A percentile compares a stretch with the other conserved stretches of the same genome.
phyloP scores from a whole-genome alignment of 23 tunicate genomes.

The Ascidia mentula region DNA sequence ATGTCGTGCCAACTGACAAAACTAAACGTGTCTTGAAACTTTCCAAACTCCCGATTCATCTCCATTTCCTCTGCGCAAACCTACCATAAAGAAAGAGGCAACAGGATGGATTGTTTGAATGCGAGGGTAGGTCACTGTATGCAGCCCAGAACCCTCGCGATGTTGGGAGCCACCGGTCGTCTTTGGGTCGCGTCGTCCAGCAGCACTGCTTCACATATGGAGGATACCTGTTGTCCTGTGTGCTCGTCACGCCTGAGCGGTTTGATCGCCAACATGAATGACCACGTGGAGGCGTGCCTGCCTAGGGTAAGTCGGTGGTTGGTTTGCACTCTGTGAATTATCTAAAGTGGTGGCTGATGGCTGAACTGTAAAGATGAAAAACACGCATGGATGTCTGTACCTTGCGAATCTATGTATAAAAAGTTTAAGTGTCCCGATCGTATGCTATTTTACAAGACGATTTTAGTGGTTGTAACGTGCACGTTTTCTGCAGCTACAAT shows the following conservation, averaged over 20 bases:
- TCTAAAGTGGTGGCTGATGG: too few species aligned
- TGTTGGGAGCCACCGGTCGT: not conserved
- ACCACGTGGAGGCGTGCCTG: constrained; percentile 36
- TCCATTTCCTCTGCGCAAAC: constrained; percentile 26
- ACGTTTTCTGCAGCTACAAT: too few species aligned
- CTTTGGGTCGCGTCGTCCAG: constrained; percentile 11
- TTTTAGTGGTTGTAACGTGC: too few species aligned
- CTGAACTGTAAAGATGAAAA: too few species aligned
- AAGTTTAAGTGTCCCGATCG: too few species aligned
- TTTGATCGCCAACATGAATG: constrained; percentile 23
- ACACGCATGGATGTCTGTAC: too few species aligned
- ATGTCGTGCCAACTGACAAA: too few species aligned
- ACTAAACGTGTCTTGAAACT: too few species aligned
- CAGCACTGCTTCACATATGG: not conserved
- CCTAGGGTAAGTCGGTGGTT: constrained; percentile 40
- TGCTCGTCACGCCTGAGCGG: constrained; percentile 28
- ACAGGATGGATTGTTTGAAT: constrained; percentile 69
- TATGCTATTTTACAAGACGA: too few species aligned
- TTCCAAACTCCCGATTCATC: not conserved
- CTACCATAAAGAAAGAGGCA: constrained; percentile 74
- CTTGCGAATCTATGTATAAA: too few species aligned
- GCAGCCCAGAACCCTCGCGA: constrained; percentile 3
- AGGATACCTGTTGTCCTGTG: constrained; percentile 30
- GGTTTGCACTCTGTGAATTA: too few species aligned
- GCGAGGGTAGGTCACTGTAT: constrained; percentile 59